Evolutionary conservation across 1,140 invertebrate genomes (phyloP), one percentile per base, ranked within the genome.

Genomic region (Lucilia sericata): DNA sequence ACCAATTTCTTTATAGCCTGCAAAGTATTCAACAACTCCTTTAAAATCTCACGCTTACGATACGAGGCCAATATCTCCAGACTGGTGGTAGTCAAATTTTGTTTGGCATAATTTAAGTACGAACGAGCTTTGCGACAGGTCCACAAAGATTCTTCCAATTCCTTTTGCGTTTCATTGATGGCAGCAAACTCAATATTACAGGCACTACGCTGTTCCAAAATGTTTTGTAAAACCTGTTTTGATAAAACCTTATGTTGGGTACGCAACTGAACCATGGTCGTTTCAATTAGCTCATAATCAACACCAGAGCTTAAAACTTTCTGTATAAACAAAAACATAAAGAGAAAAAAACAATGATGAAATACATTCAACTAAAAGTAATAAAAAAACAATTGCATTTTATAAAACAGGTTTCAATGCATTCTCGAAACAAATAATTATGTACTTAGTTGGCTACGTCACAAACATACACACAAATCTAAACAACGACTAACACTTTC

Each of bases 61-160:
- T 97, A 97, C 91, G 97, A 97, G 0, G 96, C 95, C 21, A 99
- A 91, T 86, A 99, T 96, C 10, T 96, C 95, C 70, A 98, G 93
- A 89, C 96, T 97, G 30, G 96, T 95, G 30, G 95, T 94, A 0
- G 96, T 98, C 82, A 98, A 95, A 88, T 97, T 95, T 84, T 94
- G 94, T 83, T 95, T 95, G 0, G 96, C 96, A 75, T 94, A 92
- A 85, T 94, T 93, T 21, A 99, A 91, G 85, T 96, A 93, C 34
- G 93, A 91, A 74, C 97, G 93, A 19, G 96, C 95, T 85, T 93
- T 92, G 86, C 93, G 93, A 88, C 96, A 98, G 2, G 94, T 94
- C 85, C 93, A 92, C 13, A 97, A 88, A 0, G 95, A 94, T 70
- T 94, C 93, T 84, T 94, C 92, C 21, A 99, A 91, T 47, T 86